Percentiles rank a stretch among this genome's conserved stretches.
phyloP scores from a whole-genome alignment of 2,888 invertebrate species.

The Orgyia antiqua region DNA sequence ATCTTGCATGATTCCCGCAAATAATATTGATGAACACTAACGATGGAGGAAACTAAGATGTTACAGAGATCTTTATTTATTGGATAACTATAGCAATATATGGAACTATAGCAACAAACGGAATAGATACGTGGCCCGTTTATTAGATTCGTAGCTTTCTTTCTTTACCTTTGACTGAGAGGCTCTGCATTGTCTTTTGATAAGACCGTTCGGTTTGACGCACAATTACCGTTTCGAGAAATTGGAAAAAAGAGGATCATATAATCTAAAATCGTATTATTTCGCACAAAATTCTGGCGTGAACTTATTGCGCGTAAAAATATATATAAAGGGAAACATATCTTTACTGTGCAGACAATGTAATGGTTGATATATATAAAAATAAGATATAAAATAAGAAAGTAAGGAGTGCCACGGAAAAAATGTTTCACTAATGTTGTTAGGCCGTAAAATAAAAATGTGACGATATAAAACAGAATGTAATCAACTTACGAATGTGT shows the following conservation, averaged over 20 bases:
- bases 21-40: constrained; percentile 48
- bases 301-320: constrained; percentile 26
- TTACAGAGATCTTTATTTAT: constrained; percentile 42
- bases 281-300: constrained; percentile 22
- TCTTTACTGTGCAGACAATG: constrained; percentile 14
- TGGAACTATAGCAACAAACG: constrained; percentile 62
- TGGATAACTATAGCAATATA: too few relatives aligned
- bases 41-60: constrained; percentile 36
- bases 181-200: constrained; percentile 67
- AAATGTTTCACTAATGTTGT: constrained; percentile 30
- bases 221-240: constrained; percentile 42
- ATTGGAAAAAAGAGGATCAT: constrained; percentile 35
- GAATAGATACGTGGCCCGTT: constrained; percentile 67
- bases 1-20: constrained; percentile 41
- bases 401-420: constrained; percentile 13
- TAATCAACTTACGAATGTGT: constrained; percentile 44
- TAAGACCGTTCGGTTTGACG: constrained; percentile 52
- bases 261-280: constrained; percentile 44
- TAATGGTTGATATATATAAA: constrained; percentile 19
- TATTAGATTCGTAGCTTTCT: constrained; percentile 73
- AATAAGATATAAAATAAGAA: constrained; percentile 22
- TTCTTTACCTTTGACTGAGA: constrained; percentile 70
- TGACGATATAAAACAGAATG: constrained; percentile 39
- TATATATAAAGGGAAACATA: constrained; percentile 11
- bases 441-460: constrained; percentile 31